Evolutionary conservation across 2,888 invertebrate genomes (phyloP).

Genomic region (Coenonympha arcania): DNA sequence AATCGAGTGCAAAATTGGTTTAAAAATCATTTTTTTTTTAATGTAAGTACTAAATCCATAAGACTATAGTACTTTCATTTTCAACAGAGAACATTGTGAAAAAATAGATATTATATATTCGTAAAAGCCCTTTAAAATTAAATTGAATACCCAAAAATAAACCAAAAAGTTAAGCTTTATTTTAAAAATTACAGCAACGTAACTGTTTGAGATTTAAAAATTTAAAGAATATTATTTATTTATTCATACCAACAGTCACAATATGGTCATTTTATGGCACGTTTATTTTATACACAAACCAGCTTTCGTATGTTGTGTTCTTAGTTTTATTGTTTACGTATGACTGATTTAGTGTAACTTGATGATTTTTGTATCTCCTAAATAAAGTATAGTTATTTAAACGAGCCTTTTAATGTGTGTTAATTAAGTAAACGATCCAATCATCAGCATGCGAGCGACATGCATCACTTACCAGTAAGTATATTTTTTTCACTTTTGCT

Average conservation of each 20-base stretch:
- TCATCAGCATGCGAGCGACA: constrained; percentile 10
- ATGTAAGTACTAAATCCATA: too few relatives aligned
- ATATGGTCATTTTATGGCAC: not conserved
- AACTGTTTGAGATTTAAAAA: too few relatives aligned
- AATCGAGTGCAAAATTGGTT: too few relatives aligned
- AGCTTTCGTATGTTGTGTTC: constrained; percentile 34
- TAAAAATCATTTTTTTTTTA: too few relatives aligned
- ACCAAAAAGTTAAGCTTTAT: too few relatives aligned
- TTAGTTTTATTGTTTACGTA: constrained; percentile 41
- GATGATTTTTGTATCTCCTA: constrained; percentile 40
- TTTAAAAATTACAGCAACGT: too few relatives aligned
- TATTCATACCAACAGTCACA: not conserved
- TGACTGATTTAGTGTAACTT: constrained; percentile 67
- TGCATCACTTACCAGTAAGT: constrained; percentile 14
- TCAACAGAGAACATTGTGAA: too few relatives aligned
- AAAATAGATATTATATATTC: too few relatives aligned
- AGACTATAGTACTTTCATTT: too few relatives aligned
- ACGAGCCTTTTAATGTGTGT: constrained; percentile 31
- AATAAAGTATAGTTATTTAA: constrained; percentile 48
- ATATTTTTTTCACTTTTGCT: constrained; percentile 13
- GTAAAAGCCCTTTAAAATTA: too few relatives aligned
- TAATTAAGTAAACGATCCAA: constrained; percentile 3
- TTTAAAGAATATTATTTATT: too few relatives aligned
- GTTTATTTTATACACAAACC: constrained; percentile 24
- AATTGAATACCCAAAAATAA: too few relatives aligned